A percentile compares a stretch with the other conserved stretches of the same genome.
Evolutionary conservation across 2,888 invertebrate species (phyloP).

Genomic region (Xanthia togata): DNA sequence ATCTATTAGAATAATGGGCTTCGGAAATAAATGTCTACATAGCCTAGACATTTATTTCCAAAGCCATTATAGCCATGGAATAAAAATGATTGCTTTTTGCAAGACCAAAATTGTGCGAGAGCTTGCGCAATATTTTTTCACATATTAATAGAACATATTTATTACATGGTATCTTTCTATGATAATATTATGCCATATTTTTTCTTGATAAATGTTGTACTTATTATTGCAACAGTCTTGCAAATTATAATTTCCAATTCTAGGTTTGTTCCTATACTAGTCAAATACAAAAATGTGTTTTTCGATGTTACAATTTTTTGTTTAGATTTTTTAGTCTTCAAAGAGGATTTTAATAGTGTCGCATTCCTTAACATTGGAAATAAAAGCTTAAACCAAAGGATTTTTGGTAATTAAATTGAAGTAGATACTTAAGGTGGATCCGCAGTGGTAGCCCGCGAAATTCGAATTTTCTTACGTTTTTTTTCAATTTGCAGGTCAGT

Average conservation of each 20-base stretch:
- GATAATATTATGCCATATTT: conserved; percentile 3
- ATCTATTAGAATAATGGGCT: conserved; percentile 21
- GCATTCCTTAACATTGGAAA: conserved; percentile 54
- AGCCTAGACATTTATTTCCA: too few relatives aligned
- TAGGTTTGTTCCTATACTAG: conserved; percentile 51
- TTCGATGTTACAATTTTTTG: conserved; percentile 24
- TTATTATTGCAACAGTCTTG: conserved; percentile 2
- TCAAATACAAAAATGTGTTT: conserved; percentile 51
- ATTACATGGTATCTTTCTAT: conserved; percentile 2
- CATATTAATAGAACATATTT: conserved; percentile 2
- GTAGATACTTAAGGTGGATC: conserved; percentile 5
- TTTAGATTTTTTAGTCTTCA: conserved; percentile 10
- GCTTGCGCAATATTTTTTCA: conserved; percentile 32
- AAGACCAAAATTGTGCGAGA: conserved; percentile 15
- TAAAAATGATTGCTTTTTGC: conserved; percentile 16
- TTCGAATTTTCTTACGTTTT: too few relatives aligned
- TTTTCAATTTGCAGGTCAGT: too few relatives aligned
- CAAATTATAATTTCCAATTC: conserved; percentile 26
- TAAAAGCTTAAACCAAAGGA: conserved; percentile 48
- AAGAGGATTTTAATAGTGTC: conserved; percentile 12
- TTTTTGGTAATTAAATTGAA: conserved; percentile 24
- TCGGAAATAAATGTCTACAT: conserved; percentile 15
- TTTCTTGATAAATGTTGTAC: conserved; percentile 1
- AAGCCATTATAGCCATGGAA: conserved; percentile 2
- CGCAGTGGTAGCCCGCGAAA: too few relatives aligned